Percentiles rank a stretch among this genome's conserved stretches.
phyloP scores from a whole-genome alignment of 1,140 invertebrate genomes.

The Drosophila ironensis region DNA sequence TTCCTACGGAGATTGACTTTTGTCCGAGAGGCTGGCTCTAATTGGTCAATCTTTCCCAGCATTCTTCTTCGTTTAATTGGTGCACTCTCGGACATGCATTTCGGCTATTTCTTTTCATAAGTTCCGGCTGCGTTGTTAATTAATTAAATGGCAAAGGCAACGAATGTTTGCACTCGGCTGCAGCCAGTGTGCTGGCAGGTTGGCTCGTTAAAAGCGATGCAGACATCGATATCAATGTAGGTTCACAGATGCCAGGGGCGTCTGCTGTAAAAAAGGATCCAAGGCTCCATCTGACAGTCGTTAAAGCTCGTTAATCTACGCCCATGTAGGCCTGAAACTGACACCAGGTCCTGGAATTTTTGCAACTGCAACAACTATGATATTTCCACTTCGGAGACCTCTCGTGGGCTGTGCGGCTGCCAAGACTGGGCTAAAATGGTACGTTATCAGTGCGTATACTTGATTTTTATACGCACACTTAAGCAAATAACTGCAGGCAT shows the following conservation, averaged over 20 bases:
- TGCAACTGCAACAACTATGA: conserved; percentile 12
- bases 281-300: not conserved
- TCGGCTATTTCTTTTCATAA: conserved; percentile 12
- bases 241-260: not conserved
- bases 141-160: conserved; percentile 49
- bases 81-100: conserved; percentile 18
- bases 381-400: conserved; percentile 13
- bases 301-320: conserved; percentile 1
- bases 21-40: conserved; percentile 7
- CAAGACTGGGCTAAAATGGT: conserved; percentile 57
- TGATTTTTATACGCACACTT: conserved; percentile 80
- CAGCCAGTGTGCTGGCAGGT: too few relatives aligned
- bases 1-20: conserved; percentile 10
- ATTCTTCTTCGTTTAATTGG: conserved; percentile 35
- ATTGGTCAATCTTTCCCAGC: conserved; percentile 33
- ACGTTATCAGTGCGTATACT: conserved; percentile 78
- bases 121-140: conserved; percentile 25
- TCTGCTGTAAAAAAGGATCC: not conserved
- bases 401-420: not conserved
- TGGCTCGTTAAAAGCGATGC: conserved; percentile 10
- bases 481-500: conserved; percentile 79
- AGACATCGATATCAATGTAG: conserved; percentile 5
- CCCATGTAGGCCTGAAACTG: conserved; percentile 8
- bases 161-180: conserved; percentile 28
- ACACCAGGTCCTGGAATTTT: not conserved